phyloP scores from a whole-genome alignment of 1,140 invertebrate species.

The Anastrepha obliqua region DNA sequence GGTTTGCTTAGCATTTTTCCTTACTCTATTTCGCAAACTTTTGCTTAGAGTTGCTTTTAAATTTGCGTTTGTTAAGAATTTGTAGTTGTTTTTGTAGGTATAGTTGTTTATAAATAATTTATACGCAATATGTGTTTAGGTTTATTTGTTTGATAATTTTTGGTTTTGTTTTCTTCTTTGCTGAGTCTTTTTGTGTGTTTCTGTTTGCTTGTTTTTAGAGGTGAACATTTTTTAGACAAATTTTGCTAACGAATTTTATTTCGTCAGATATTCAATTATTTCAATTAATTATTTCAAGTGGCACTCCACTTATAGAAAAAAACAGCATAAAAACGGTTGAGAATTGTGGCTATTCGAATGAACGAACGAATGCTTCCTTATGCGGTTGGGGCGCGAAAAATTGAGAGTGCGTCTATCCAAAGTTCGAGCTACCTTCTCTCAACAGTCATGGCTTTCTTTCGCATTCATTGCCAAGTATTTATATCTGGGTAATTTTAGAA shows the following conservation, averaged over 20 bases:
- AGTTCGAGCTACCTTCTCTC: no score
- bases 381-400: background rate
- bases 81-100: slow-evolving; percentile 37
- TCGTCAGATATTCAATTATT: no score
- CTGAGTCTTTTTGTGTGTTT: background rate
- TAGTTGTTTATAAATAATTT: slow-evolving; percentile 49
- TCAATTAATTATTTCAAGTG: no score
- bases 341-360: background rate
- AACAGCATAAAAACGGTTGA: background rate
- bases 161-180: background rate
- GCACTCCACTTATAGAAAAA: no score
- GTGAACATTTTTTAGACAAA: no score
- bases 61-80: slow-evolving; percentile 61
- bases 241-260: no score
- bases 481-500: no score
- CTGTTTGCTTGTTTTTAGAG: background rate
- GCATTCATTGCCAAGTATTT: no score
- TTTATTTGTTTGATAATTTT: slow-evolving; percentile 13
- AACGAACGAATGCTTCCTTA: background rate
- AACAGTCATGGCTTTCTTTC: no score
- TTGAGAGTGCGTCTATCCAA: background rate
- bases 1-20: slow-evolving; percentile 38
- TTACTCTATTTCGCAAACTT: background rate
- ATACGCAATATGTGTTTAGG: background rate
- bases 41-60: slow-evolving; percentile 51